phyloP scores from a whole-genome alignment of 2,113 vertebrate species.

The Myrmophylax atrothorax region DNA sequence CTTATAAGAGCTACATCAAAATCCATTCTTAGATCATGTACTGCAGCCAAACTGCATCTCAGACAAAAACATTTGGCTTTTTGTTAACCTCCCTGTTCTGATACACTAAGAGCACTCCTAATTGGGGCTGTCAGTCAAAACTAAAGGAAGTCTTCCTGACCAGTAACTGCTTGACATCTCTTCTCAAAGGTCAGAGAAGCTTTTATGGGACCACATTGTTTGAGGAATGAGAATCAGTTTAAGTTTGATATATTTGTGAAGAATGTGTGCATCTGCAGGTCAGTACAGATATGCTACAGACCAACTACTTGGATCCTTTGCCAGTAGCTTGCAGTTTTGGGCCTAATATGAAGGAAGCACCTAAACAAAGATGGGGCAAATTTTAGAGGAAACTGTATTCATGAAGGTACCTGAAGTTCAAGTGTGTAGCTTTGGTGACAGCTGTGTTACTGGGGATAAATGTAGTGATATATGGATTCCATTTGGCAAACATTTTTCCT shows the following conservation, averaged over 20 bases:
- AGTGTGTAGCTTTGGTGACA: neutral
- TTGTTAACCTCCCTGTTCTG: neutral
- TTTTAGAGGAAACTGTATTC: neutral
- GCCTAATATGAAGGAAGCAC: neutral
- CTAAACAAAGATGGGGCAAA: neutral
- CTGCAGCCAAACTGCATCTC: neutral
- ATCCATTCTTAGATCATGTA: neutral
- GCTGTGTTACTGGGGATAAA: neutral
- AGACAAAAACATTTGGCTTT: neutral
- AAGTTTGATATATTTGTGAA: neutral
- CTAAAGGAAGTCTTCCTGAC: neutral
- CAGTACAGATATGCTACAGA: neutral
- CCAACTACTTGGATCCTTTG: neutral
- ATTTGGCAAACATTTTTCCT: neutral
- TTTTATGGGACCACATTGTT: neutral
- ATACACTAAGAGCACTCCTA: neutral
- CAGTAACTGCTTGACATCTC: neutral
- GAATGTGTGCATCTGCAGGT: neutral
- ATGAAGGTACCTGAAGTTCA: neutral
- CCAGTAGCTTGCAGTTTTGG: neutral
- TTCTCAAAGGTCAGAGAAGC: neutral
- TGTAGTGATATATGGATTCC: neutral
- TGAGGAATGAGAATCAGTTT: neutral
- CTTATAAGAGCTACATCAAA: neutral
- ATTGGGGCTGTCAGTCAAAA: neutral